Conservation (phyloP, 2,113 vertebrate genomes). For the Rhadina sibilatrix region DNA sequence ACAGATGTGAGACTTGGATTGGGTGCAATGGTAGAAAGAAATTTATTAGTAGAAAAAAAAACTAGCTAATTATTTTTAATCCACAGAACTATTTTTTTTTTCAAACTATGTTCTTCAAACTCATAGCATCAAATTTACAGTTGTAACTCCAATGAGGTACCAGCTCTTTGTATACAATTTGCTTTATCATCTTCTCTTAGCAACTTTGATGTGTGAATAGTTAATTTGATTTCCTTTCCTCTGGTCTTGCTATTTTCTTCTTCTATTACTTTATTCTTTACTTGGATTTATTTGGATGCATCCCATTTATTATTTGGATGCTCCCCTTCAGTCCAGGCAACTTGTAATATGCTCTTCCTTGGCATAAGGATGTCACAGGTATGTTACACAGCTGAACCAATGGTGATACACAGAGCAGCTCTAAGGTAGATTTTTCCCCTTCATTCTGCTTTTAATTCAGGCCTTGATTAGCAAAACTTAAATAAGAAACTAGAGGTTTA, state of each 20-base stretch:
- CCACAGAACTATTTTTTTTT: not conserved
- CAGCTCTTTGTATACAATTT: not conserved
- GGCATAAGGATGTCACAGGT: not conserved
- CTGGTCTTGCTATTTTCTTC: not conserved
- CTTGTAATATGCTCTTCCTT: not conserved
- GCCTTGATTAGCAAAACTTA: not conserved
- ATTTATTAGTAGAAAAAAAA: not conserved
- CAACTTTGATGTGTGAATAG: not conserved
- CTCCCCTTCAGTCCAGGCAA: not conserved
- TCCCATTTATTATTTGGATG: not conserved
- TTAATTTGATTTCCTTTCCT: not conserved
- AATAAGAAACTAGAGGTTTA: not conserved
- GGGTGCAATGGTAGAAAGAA: not conserved
- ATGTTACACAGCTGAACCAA: not conserved
- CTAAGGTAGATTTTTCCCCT: not conserved
- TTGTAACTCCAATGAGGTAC: not conserved
- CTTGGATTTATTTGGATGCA: not conserved
- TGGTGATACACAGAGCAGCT: not conserved
- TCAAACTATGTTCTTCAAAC: not conserved
- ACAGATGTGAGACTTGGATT: not conserved
- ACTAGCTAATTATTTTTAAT: not conserved
- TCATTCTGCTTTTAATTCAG: not conserved
- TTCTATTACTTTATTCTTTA: not conserved
- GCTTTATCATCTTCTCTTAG: not conserved
- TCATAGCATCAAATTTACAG: not conserved